Evolutionary conservation across 2,113 vertebrate genomes (phyloP), one percentile per base, ranked within the genome.

Genomic region (Canis aureus): DNA sequence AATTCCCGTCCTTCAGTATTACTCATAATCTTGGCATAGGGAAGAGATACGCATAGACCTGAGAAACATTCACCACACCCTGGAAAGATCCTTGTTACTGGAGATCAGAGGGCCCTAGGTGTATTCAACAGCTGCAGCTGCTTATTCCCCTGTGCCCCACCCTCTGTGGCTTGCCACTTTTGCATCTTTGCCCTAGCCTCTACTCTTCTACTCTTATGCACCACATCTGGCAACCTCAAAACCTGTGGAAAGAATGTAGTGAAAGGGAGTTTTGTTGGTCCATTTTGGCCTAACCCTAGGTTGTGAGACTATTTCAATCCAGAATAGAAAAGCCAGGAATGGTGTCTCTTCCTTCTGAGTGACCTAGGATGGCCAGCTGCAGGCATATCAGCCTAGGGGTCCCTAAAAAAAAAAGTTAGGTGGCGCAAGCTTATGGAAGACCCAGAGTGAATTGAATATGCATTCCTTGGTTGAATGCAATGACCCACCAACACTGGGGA

Each of bases 61-160:
- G 89, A 95, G 88, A 94, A 38, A n/a, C 96, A 82, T 62, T n/a
- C 53, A 92, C 78, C 94, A 93, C 97, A 80, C 97, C 98, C 97
- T 95, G 97, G 93, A 98, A 98, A 97, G 97, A 93, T 38, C 94
- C 88, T 81, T 80, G 1, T 86, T 98, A 96, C 71, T 91, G 66
- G 94, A 95, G 55, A 80, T 85, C 92, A 35, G 85, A 85, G 66
- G 35, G 85, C 78, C 83, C 66, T 43, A 22, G n/a, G 71, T 91
- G 9, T 32, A 55, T 10, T 69, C 62, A 67, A 1, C 86, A 27
- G 35, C 43, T 78, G 60, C 32, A 60, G 90, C 17, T 89, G 84
- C 84, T 49, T 23, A 0, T 23, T 2, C 22, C 35, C 15, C 62
- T 2, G 4, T 22, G 49, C 35, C 43, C 62, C 22, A 0, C 71